Percentiles rank a stretch among this genome's conserved stretches.
Evolutionary conservation across 2,888 invertebrate species (phyloP).

Genomic region (Stenotaenia linearis): DNA sequence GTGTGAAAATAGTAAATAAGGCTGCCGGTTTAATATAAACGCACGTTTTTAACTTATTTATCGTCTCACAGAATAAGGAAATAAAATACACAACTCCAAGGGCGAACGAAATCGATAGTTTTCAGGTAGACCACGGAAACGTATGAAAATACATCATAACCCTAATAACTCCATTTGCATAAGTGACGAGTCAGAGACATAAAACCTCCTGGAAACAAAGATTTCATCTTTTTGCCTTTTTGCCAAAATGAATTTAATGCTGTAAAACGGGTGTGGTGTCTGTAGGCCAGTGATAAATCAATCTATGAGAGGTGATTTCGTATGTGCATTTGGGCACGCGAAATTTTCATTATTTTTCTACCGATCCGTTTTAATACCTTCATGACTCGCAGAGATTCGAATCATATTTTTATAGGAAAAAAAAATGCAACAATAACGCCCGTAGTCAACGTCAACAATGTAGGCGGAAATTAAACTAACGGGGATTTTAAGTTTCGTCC

Average conservation of each 20-base stretch:
- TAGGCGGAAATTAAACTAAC: neutral
- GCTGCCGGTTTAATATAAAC: neutral
- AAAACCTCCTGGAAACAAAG: neutral
- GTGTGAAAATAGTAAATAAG: neutral
- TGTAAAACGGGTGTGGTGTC: slow-evolving; percentile 1
- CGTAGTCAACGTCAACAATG: neutral
- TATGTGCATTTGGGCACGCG: neutral
- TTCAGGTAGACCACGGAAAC: neutral
- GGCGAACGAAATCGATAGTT: neutral
- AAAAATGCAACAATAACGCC: neutral
- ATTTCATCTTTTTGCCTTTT: neutral
- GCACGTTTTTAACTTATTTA: neutral
- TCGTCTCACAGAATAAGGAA: neutral
- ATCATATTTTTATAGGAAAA: neutral
- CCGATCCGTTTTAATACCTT: neutral
- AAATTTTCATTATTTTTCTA: neutral
- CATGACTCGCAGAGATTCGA: neutral
- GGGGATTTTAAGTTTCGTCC: neutral
- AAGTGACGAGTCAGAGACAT: neutral
- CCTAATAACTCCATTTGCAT: neutral
- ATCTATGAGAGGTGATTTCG: neutral
- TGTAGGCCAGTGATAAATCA: slow-evolving; percentile 4
- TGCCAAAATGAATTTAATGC: slow-evolving; percentile 9
- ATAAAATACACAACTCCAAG: neutral
- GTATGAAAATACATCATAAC: neutral